Percentiles rank a stretch among this genome's conserved stretches.
These are phyloP conservation scores for Mirounga angustirostris DNA, from an alignment of 2,113 vertebrate species.

Conservation along the genomic window DNA sequence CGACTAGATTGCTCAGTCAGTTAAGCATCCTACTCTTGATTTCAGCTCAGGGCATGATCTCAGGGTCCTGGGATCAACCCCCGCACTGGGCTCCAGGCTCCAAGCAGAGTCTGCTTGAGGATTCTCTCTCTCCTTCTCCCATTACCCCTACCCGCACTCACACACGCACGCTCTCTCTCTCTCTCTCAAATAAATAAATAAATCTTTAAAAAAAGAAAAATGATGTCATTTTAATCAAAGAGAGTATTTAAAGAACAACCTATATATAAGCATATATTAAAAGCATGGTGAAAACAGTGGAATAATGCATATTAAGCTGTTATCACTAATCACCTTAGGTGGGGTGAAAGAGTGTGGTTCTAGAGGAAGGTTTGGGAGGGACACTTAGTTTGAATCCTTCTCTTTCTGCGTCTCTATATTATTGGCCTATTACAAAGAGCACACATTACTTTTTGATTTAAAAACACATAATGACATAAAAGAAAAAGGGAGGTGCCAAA, in stretches of 20 bases:
- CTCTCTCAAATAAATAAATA: background rate
- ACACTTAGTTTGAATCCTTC: background rate
- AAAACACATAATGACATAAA: slow-evolving; percentile 23
- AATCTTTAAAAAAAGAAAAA: background rate
- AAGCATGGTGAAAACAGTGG: background rate
- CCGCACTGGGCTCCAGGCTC: background rate
- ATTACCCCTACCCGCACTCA: background rate
- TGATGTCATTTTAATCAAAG: background rate
- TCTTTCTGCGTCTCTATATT: background rate
- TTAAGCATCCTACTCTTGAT: background rate
- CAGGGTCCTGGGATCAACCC: background rate
- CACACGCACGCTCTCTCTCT: background rate
- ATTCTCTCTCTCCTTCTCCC: background rate
- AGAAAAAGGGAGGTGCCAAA: background rate
- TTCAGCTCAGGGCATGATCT: background rate
- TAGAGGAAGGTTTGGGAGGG: background rate
- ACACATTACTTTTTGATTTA: background rate
- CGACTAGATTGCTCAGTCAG: too few relatives aligned
- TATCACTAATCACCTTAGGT: background rate
- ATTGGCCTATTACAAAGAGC: background rate
- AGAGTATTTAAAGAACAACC: background rate
- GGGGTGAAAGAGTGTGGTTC: background rate
- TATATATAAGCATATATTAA: background rate
- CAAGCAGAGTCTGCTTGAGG: background rate
- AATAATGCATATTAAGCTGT: background rate